Base-by-base conservation (phyloP, 2,113 vertebrate species). In the Indicator indicator region DNA sequence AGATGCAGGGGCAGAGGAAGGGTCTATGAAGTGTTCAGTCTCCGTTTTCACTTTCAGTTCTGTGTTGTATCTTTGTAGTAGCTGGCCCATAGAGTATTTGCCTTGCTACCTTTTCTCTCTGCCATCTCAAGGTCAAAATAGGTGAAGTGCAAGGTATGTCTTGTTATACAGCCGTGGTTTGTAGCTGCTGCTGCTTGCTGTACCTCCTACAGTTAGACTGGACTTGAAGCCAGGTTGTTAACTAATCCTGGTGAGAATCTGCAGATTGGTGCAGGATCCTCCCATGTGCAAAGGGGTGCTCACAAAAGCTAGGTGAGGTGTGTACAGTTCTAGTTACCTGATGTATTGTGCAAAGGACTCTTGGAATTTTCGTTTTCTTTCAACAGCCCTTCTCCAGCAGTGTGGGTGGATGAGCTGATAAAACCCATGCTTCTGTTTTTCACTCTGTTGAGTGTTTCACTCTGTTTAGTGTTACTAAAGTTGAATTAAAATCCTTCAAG, bases 91-190 rank as follows among this genome's bases (percentile, higher is more conserved):
- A 36, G 32, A 92, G 46, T 32, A 56, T 87, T 86, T 91, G 62
- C 76, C 60, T 63, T 50, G 50, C 36, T 90, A 65, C 54, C 67
- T 90, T 88, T 75, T 88, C 64, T 81, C 56, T 94, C 19, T 95
- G 86, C 38, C 80, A 68, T 86, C 86, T 96, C 92, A 90, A 92
- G 88, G 88, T 92, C 94, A 86, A 86, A 90, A 84, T 72, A 71
- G 88, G 77, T 86, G 78, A 88, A 90, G 28, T 71, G 76, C 76
- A 65, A 88, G 85, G 90, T 92, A 80, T 74, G 55, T 74, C 73
- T 86, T 88, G 83, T 71, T 76, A 74, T 69, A 75, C 86, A 84
- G 79, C 73, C 71, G 27, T 32, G 78, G 62, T 62, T 91, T 94
- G 48, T 94, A 88, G 75, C 74, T 33, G 40, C 89, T 90, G 74